phyloP scores from a whole-genome alignment of 2,888 invertebrate species.

The Nomada goodeniana region DNA sequence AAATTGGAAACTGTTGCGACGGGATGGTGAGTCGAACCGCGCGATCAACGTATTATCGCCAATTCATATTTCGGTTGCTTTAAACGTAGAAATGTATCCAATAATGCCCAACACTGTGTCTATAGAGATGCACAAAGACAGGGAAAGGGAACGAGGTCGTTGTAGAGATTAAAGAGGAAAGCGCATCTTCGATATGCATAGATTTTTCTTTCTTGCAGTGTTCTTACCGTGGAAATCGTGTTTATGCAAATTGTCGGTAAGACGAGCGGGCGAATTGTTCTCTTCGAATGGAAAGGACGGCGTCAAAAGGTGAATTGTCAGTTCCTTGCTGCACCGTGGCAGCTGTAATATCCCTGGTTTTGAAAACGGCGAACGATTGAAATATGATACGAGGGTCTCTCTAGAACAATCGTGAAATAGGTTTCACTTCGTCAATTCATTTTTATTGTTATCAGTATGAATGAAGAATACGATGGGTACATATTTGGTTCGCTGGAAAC shows the following conservation, averaged over 20 bases:
- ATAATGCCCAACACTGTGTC: neutral
- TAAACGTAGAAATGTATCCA: no score
- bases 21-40: neutral
- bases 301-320: constrained; percentile 9
- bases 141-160: constrained; percentile 40
- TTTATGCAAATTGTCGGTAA: constrained; percentile 28
- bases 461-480: no score
- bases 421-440: neutral
- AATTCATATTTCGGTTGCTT: no score
- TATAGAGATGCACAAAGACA: neutral
- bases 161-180: constrained; percentile 18
- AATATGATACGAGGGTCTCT: no score
- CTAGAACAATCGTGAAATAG: neutral
- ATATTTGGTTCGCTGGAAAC: no score
- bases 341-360: neutral
- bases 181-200: constrained; percentile 15
- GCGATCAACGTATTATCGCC: no score
- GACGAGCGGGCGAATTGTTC: neutral
- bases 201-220: constrained; percentile 12
- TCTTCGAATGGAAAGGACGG: constrained; percentile 25
- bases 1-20: neutral
- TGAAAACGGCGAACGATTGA: no score
- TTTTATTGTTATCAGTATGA: no score
- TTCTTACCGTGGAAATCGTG: constrained; percentile 24
- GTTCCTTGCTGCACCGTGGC: neutral